Evolutionary conservation across 2,888 invertebrate species (phyloP).

Genomic region (Pherbina coryleti): DNA sequence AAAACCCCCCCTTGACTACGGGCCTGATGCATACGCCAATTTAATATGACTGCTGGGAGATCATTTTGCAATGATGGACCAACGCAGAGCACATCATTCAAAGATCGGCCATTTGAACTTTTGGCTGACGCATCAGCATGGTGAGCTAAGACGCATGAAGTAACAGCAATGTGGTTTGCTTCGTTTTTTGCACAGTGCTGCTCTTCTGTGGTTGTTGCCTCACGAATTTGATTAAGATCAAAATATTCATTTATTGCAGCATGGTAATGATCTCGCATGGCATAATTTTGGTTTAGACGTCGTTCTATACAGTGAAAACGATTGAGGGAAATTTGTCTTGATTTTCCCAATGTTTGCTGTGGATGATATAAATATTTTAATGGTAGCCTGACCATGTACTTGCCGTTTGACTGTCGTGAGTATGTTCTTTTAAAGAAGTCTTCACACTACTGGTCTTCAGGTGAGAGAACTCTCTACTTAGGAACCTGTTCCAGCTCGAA

Average conservation of each 20-base stretch:
- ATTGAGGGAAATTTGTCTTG: no score
- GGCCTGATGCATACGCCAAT: constrained; percentile 17
- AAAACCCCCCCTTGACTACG: no score
- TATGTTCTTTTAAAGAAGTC: not conserved
- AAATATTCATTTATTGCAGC: constrained; percentile 18
- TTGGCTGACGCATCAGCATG: constrained; percentile 21
- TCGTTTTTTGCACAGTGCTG: no score
- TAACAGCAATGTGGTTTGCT: not conserved
- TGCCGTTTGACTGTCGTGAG: constrained; percentile 20
- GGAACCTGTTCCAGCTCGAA: constrained; percentile 8
- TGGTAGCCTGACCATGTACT: constrained; percentile 23
- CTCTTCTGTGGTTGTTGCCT: not conserved
- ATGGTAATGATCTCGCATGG: not conserved
- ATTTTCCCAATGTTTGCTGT: not conserved
- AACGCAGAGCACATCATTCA: no score
- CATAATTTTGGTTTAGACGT: no score
- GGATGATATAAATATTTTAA: constrained; percentile 14
- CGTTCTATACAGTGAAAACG: no score
- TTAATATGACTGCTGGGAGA: constrained; percentile 37
- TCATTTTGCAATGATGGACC: constrained; percentile 17
- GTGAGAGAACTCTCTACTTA: not conserved
- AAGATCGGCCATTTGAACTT: no score
- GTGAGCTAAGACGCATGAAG: constrained; percentile 21
- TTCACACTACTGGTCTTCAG: constrained; percentile 15
- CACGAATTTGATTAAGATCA: not conserved